Conservation (phyloP, 1,140 invertebrate species). For the Drosophila murphyi region DNA sequence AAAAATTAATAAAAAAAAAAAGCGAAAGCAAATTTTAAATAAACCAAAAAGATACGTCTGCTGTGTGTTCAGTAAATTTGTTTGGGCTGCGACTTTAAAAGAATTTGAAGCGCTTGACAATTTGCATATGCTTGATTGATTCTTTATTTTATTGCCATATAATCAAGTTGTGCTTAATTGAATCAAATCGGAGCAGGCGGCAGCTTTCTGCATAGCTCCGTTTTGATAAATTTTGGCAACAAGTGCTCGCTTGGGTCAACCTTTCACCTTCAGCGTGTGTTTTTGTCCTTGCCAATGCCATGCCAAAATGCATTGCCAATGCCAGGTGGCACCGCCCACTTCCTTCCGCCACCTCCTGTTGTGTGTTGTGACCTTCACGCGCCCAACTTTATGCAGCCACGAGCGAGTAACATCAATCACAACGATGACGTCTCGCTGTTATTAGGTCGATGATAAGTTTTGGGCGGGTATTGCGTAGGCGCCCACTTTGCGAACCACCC, state of each 20-base stretch:
- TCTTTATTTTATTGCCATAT: slow-evolving; percentile 58
- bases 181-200: slow-evolving; percentile 11
- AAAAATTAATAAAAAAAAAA: background rate
- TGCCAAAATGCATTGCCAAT: slow-evolving; percentile 53
- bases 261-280: slow-evolving; percentile 53
- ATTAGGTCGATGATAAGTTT: slow-evolving; percentile 73
- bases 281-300: slow-evolving; percentile 67
- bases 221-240: slow-evolving; percentile 43
- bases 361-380: slow-evolving; percentile 59
- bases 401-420: slow-evolving; percentile 1
- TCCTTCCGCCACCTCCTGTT: slow-evolving; percentile 46
- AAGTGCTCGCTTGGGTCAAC: slow-evolving; percentile 54
- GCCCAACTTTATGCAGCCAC: slow-evolving; percentile 56
- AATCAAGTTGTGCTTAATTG: slow-evolving; percentile 43
- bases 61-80: slow-evolving; percentile 22
- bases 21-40: slow-evolving; percentile 13
- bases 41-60: background rate
- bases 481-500: slow-evolving; percentile 17
- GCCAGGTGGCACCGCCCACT: slow-evolving; percentile 5
- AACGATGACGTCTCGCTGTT: slow-evolving; percentile 70
- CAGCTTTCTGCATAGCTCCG: background rate
- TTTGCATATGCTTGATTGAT: slow-evolving; percentile 67
- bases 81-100: slow-evolving; percentile 8
- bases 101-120: slow-evolving; percentile 22
- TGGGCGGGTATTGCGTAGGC: slow-evolving; percentile 37